A percentile compares a stretch with the other conserved stretches of the same genome.
These are phyloP conservation scores for Sceloporus tristichus DNA, from an alignment of 2,113 vertebrate species.

Conservation along the genomic window DNA sequence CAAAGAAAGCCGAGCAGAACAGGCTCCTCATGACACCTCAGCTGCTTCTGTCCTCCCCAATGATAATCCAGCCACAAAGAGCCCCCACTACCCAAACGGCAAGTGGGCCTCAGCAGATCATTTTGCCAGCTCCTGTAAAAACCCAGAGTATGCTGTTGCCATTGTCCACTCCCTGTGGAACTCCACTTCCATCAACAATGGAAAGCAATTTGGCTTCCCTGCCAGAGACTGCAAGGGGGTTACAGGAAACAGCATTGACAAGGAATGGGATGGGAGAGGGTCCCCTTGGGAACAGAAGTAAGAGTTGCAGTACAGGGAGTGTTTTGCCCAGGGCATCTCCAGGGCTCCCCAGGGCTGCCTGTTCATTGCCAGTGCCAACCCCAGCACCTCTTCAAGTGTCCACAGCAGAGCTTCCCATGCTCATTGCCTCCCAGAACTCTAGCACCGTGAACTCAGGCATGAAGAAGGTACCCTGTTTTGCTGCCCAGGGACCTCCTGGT, in stretches of 20 bases:
- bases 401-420: not conserved
- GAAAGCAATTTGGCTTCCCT: slow-evolving; percentile 25
- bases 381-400: slow-evolving; percentile 36
- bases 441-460: not conserved
- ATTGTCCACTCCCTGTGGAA: slow-evolving; percentile 12
- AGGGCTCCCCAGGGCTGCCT: not conserved
- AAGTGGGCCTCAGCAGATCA: not conserved
- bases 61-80: slow-evolving; percentile 61
- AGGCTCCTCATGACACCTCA: slow-evolving; percentile 22
- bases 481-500: not conserved
- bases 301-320: not conserved
- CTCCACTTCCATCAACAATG: not conserved
- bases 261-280: not conserved
- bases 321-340: no score
- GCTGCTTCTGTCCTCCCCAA: slow-evolving; percentile 67
- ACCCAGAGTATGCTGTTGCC: not conserved
- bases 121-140: not conserved
- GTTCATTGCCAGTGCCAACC: slow-evolving; percentile 13
- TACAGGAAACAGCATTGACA: not conserved
- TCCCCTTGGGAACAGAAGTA: not conserved
- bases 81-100: not conserved
- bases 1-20: slow-evolving; percentile 10
- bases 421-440: not conserved
- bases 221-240: not conserved
- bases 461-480: not conserved